These are phyloP conservation scores for Alfaro cultratus DNA, from an alignment of 2,797 vertebrate genomes.

Conservation along the genomic window DNA sequence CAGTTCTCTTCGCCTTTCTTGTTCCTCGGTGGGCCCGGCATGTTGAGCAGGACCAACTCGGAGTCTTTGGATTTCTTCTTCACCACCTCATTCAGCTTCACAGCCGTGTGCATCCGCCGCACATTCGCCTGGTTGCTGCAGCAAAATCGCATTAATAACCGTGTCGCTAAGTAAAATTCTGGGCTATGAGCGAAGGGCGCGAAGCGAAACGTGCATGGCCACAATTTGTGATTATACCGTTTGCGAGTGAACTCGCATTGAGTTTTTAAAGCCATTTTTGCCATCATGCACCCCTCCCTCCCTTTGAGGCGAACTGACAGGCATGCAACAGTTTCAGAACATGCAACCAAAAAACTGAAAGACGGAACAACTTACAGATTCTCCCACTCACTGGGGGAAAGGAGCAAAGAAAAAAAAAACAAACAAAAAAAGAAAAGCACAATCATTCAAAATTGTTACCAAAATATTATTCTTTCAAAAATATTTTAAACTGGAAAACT, in stretches of 20 bases:
- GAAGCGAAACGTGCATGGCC: background rate
- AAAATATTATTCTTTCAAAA: background rate
- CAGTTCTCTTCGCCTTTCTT: conserved; percentile 95
- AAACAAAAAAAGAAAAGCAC: background rate
- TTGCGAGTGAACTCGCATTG: background rate
- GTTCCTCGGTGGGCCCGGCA: conserved; percentile 94
- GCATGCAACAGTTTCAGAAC: conserved; percentile 12
- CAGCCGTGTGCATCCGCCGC: conserved; percentile 89
- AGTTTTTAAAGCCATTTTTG: background rate
- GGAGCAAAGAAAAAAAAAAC: conserved; percentile 60
- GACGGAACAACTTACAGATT: conserved; percentile 88
- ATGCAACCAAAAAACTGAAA: conserved; percentile 17
- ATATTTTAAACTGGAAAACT: background rate
- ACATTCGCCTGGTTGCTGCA: conserved; percentile 93
- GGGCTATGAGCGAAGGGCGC: background rate
- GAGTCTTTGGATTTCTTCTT: conserved; percentile 88
- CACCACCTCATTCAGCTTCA: conserved; percentile 87
- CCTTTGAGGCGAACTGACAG: conserved; percentile 14
- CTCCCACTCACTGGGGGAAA: conserved; percentile 91
- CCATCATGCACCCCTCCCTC: conserved; percentile 3
- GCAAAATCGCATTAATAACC: conserved; percentile 13
- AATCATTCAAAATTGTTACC: conserved; percentile 26
- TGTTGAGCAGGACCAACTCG: conserved; percentile 93
- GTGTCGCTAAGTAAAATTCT: background rate
- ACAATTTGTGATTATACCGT: background rate